Conservation (phyloP, 2,797 vertebrate species). For the Kryptopterus vitreolus region DNA sequence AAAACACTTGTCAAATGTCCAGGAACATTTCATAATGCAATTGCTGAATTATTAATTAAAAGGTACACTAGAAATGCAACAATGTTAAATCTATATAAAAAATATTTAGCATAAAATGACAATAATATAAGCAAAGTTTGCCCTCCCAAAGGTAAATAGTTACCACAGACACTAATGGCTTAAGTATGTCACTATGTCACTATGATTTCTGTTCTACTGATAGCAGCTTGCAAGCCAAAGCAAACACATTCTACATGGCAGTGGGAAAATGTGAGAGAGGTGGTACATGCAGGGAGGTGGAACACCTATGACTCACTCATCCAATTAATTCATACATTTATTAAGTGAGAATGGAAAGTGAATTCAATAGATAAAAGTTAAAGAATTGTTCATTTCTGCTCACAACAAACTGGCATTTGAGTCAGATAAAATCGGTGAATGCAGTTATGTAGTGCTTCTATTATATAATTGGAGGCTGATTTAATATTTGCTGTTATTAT, state of each 20-base stretch:
- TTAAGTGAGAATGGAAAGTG: not conserved
- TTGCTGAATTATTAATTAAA: not conserved
- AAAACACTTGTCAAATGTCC: too few relatives aligned
- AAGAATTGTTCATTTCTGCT: not conserved
- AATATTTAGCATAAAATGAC: not conserved
- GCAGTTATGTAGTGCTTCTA: not conserved
- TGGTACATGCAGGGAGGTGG: too few relatives aligned
- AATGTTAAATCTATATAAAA: not conserved
- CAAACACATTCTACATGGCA: not conserved
- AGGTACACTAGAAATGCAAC: not conserved
- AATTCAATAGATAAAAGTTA: not conserved
- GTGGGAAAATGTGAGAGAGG: not conserved
- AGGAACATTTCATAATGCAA: too few relatives aligned
- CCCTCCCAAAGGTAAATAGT: not conserved
- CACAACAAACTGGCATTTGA: not conserved
- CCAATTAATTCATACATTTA: too few relatives aligned
- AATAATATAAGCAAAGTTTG: too few relatives aligned
- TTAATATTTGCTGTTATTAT: not conserved
- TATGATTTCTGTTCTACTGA: not conserved
- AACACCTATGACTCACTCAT: not conserved
- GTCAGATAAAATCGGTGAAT: not conserved
- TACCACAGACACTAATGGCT: not conserved
- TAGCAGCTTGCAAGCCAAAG: not conserved
- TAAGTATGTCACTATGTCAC: not conserved
- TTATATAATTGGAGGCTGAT: not conserved